Conservation (phyloP, 2,113 vertebrate species). For the Tupaia chinensis region DNA sequence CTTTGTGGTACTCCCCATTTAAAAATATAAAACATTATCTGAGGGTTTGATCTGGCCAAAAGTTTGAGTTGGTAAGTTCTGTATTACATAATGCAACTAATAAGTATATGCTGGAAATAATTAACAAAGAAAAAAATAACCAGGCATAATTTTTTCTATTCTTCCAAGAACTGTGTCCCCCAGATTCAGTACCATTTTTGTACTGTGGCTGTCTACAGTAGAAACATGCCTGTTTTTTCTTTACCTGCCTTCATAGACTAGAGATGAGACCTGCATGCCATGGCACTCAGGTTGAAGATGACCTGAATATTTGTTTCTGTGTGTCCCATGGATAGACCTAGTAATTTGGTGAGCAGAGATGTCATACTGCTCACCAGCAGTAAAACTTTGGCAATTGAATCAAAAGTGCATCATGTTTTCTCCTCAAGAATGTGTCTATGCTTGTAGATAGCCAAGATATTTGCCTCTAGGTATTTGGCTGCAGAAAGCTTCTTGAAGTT, state of each 20-base stretch:
- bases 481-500: constrained; percentile 13
- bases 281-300: too few relatives aligned
- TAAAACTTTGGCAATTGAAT: not conserved
- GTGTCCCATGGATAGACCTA: not conserved
- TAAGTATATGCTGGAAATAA: not conserved
- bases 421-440: not conserved
- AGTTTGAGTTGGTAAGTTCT: not conserved
- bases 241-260: not conserved
- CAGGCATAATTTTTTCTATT: not conserved
- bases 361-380: not conserved
- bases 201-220: not conserved
- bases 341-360: not conserved
- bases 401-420: not conserved
- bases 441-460: not conserved
- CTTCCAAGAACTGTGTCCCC: not conserved
- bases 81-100: not conserved
- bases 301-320: not conserved
- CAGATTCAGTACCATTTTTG: not conserved
- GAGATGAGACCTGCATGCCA: not conserved
- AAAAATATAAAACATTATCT: not conserved
- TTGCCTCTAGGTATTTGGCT: not conserved
- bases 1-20: not conserved
- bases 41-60: not conserved
- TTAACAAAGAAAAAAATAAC: not conserved
- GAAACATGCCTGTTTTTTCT: not conserved